phyloP scores from a whole-genome alignment of 2,113 vertebrate species.

The Cheirogaleus medius region DNA sequence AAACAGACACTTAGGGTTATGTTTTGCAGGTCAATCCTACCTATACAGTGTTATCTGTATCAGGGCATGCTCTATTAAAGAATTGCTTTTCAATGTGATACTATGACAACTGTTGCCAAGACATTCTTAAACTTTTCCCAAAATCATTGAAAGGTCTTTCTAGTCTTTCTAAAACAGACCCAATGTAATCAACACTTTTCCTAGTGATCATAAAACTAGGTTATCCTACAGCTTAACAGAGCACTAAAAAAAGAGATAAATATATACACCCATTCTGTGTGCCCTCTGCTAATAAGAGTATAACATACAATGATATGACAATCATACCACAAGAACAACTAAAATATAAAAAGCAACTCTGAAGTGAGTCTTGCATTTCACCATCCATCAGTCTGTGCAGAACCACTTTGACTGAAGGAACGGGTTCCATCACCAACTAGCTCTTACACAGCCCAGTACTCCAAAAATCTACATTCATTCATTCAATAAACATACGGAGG shows the following conservation, averaged over 20 bases:
- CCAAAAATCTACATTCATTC: too few relatives aligned
- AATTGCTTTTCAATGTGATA: background rate
- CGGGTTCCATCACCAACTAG: background rate
- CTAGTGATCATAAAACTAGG: background rate
- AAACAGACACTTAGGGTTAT: background rate
- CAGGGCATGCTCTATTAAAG: background rate
- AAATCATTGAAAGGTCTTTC: background rate
- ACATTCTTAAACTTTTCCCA: background rate
- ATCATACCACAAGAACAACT: background rate
- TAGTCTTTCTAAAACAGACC: background rate
- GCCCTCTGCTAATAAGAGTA: background rate
- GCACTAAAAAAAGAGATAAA: background rate
- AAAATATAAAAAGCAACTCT: background rate
- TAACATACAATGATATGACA: background rate
- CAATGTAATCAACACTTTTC: background rate
- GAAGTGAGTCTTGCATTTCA: background rate
- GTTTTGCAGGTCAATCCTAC: background rate
- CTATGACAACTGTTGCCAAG: background rate
- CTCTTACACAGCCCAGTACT: background rate
- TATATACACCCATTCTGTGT: background rate
- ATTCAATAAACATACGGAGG: background rate
- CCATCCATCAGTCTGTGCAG: background rate
- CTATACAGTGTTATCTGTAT: background rate
- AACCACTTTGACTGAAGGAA: background rate
- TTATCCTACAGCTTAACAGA: background rate